phyloP scores from a whole-genome alignment of 2,113 vertebrate species.

The Paradisaea rubra region DNA sequence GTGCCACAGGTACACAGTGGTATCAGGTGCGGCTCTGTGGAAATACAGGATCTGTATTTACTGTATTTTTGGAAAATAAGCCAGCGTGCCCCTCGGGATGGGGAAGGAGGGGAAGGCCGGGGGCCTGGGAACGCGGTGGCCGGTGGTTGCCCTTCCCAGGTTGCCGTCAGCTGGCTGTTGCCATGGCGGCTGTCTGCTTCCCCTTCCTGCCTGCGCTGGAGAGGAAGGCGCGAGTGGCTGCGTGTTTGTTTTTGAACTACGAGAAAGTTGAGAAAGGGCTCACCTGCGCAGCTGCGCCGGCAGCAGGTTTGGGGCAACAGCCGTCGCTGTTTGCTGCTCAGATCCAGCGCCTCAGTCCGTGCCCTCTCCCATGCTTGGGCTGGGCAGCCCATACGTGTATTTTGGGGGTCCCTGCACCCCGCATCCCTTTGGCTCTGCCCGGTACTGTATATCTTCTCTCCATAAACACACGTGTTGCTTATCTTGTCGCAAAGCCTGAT shows the following conservation, averaged over 20 bases:
- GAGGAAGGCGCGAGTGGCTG: conserved; percentile 19
- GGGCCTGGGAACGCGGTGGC: conserved; percentile 23
- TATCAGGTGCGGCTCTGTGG: not conserved
- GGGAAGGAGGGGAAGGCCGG: not conserved
- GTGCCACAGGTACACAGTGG: not conserved
- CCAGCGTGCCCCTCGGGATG: not conserved
- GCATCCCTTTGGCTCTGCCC: not conserved
- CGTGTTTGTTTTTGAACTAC: conserved; percentile 27
- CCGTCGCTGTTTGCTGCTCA: fast-evolving
- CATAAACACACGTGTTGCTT: not conserved
- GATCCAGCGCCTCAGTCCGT: fast-evolving
- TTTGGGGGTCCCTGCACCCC: not conserved
- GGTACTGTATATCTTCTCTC: not conserved
- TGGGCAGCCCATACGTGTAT: fast-evolving
- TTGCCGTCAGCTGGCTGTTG: conserved; percentile 44
- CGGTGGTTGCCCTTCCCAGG: conserved; percentile 37
- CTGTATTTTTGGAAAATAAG: not conserved
- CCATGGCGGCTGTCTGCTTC: conserved; percentile 34
- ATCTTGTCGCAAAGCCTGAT: not conserved
- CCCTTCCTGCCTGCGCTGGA: not conserved
- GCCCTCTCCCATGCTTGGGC: not conserved
- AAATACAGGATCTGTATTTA: not conserved
- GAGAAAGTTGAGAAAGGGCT: not conserved
- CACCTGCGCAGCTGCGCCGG: not conserved
- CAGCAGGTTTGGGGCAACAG: not conserved